phyloP scores from a whole-genome alignment of 2,113 vertebrate genomes.

The Gavialis gangeticus region DNA sequence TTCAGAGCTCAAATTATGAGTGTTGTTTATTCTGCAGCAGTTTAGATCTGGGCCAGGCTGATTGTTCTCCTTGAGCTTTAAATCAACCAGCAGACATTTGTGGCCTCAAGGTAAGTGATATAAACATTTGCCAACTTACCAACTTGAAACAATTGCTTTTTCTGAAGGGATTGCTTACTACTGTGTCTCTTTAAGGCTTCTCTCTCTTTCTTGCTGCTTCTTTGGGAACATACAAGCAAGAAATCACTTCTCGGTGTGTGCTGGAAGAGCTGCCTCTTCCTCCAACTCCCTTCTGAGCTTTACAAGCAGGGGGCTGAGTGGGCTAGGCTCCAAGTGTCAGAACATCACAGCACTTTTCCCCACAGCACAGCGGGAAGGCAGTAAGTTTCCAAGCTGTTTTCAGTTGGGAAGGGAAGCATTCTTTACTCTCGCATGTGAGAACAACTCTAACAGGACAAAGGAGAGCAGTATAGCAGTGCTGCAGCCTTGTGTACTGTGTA shows the following conservation, averaged over 20 bases:
- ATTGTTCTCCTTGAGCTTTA: background rate
- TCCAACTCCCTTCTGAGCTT: background rate
- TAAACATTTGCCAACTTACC: background rate
- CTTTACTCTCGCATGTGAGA: background rate
- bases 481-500: background rate
- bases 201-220: background rate
- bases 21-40: background rate
- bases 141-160: background rate
- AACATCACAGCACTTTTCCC: background rate
- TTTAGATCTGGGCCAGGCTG: accelerated
- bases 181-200: background rate
- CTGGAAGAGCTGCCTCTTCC: background rate
- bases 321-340: background rate
- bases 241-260: background rate
- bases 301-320: background rate
- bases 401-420: background rate
- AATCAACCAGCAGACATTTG: background rate
- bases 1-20: background rate
- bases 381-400: background rate
- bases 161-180: background rate
- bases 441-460: background rate
- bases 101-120: background rate
- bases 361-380: background rate
- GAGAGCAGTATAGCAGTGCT: background rate
- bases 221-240: background rate